Percentiles rank a stretch among this genome's conserved stretches.
Conservation (phyloP, 2,113 vertebrate genomes). For the Manacus vitellinus region DNA sequence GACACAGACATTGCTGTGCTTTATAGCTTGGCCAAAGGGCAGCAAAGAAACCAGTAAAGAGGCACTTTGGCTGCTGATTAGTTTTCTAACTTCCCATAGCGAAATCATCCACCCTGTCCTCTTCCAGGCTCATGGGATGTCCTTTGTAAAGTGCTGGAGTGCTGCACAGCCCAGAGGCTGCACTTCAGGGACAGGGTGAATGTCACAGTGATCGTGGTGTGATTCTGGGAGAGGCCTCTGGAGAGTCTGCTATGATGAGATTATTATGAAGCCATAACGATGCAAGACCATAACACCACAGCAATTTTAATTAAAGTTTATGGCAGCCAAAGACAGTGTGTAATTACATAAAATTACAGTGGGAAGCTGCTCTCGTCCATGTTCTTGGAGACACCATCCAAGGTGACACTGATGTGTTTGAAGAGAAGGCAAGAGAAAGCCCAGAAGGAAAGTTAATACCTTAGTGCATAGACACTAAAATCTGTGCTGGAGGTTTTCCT, state of each 20-base stretch:
- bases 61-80: background rate
- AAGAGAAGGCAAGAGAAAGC: background rate
- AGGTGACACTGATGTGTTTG: background rate
- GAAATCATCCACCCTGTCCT: background rate
- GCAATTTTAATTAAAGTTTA: conserved; percentile 21
- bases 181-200: background rate
- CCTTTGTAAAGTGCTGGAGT: background rate
- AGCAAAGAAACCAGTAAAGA: background rate
- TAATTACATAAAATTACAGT: background rate
- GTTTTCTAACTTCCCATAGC: background rate
- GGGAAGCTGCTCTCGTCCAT: background rate
- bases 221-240: background rate
- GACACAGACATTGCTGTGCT: background rate
- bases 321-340: background rate
- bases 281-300: background rate
- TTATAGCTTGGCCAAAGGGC: background rate
- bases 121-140: fast-evolving
- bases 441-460: background rate
- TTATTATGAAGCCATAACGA: background rate
- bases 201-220: background rate
- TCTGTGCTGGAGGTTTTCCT: background rate
- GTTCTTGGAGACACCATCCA: background rate
- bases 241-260: background rate
- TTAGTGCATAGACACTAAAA: background rate
- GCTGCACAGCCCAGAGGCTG: background rate